Conservation (phyloP, 2,888 invertebrate genomes). For the Melinaea menophilus region DNA sequence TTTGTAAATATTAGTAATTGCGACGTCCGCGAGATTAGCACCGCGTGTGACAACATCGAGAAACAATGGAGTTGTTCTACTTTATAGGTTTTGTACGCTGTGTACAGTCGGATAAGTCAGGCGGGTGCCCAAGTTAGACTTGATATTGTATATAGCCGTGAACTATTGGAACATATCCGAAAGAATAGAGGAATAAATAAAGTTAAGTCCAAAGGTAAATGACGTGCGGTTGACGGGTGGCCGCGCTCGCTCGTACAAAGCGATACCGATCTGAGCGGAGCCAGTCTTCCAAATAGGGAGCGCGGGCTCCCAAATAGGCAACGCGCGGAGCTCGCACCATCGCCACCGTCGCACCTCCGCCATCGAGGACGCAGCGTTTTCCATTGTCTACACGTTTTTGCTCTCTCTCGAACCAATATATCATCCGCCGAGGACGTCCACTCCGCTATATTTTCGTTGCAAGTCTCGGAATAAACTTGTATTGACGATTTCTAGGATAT, state of each 20-base stretch:
- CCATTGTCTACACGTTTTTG: constrained; percentile 68
- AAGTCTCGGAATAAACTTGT: constrained; percentile 34
- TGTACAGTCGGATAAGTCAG: no score
- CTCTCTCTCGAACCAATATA: constrained; percentile 47
- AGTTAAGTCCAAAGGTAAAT: constrained; percentile 50
- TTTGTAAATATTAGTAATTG: no score
- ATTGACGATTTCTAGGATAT: constrained; percentile 35
- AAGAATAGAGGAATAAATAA: constrained; percentile 30
- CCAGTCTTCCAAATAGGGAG: constrained; percentile 75
- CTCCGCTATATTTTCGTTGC: constrained; percentile 40
- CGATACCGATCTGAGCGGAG: constrained; percentile 69
- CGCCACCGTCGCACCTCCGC: constrained; percentile 40
- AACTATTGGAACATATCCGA: background rate
- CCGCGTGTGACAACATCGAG: no score
- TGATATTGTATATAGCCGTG: no score
- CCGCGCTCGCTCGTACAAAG: constrained; percentile 43
- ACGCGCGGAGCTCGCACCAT: constrained; percentile 48
- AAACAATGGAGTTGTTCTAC: no score
- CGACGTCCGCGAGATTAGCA: no score
- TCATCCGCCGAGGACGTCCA: constrained; percentile 48
- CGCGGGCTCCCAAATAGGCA: constrained; percentile 69
- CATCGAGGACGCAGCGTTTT: constrained; percentile 67
- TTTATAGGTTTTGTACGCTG: no score
- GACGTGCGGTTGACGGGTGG: constrained; percentile 54
- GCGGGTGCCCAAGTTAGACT: no score